Percentiles rank a stretch among this genome's conserved stretches.
These are phyloP conservation scores for Caerostris darwini DNA, from an alignment of 1,140 invertebrate genomes.

Conservation along the genomic window DNA sequence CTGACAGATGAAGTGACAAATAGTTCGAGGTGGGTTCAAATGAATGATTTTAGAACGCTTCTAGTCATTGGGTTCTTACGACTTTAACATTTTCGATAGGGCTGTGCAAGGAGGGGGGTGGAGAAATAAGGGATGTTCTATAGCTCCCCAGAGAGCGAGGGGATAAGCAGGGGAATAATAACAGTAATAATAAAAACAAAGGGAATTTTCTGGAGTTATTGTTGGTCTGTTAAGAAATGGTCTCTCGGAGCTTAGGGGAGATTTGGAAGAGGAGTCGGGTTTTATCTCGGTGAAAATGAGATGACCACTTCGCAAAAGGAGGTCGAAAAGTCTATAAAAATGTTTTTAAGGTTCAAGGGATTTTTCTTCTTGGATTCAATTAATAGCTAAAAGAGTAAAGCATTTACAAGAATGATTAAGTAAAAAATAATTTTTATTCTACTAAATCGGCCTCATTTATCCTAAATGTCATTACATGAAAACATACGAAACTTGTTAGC, in stretches of 20 bases:
- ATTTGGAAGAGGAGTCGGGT: background rate
- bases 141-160: background rate
- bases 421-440: no score
- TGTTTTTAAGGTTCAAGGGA: no score
- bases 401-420: no score
- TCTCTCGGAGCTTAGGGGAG: background rate
- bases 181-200: background rate
- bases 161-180: background rate
- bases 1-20: background rate
- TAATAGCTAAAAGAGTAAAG: no score
- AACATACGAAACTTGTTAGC: no score
- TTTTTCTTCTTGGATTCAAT: no score
- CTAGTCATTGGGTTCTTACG: conserved; percentile 18
- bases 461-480: no score
- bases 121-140: background rate
- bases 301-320: no score
- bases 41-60: conserved; percentile 33
- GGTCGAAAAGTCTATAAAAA: no score
- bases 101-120: background rate
- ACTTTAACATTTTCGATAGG: background rate
- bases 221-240: background rate
- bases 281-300: no score
- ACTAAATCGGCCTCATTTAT: no score
- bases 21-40: background rate
- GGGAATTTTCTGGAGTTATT: background rate